Base-by-base conservation (phyloP, 2,797 vertebrate genomes). In the Syndactyla subalaris region DNA sequence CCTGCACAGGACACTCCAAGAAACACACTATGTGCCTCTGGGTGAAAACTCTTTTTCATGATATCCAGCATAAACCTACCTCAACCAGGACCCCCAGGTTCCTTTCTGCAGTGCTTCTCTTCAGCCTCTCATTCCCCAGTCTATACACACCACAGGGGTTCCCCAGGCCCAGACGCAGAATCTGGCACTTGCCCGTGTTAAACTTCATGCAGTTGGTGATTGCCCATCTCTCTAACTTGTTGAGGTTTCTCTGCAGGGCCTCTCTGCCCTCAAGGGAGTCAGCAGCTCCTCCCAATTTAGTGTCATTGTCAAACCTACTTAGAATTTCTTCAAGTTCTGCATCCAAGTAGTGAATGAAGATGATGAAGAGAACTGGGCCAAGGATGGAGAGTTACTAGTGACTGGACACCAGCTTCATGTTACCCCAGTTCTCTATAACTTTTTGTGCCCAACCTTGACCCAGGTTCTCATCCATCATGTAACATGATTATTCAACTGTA, bases 1-100 rank as follows among this genome's bases (percentile, higher is more conserved):
- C 8, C 34, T 55, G 12, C 0, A 0, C 18, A 48, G 0, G 1
- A 14, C 18, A 54, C 12, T 10, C 26, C 15, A 48, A 22, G 41
- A 68, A 32, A 48, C 26, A 48, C 48, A 41, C 4, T 22, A 23
- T 11, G 41, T 16, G 30, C 34, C 22, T 30, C 39, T 54, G 7
- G 21, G 26, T 27, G 45, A 61, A 67, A 61, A 34, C 7, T 39
- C 4, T 21, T 54, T 81, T 54, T 34, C 10, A 8, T 67, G 30
- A 32, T 41, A 34, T 14, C n/a, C 8, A 4, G 13, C 24, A 7
- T 26, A 48, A 74, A 22, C 10, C 21, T 67, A 2, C 9, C 8
- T 30, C 0, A 1, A 4, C 7, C 43, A 72, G 51, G 59, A 29
- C 2, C 2, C 20, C 6, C 34, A 24, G 14, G 7, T 14, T 12